Evolutionary conservation across 2,797 vertebrate genomes (phyloP), one percentile per base, ranked within the genome.

Genomic region (Rhinichthys osculus): DNA sequence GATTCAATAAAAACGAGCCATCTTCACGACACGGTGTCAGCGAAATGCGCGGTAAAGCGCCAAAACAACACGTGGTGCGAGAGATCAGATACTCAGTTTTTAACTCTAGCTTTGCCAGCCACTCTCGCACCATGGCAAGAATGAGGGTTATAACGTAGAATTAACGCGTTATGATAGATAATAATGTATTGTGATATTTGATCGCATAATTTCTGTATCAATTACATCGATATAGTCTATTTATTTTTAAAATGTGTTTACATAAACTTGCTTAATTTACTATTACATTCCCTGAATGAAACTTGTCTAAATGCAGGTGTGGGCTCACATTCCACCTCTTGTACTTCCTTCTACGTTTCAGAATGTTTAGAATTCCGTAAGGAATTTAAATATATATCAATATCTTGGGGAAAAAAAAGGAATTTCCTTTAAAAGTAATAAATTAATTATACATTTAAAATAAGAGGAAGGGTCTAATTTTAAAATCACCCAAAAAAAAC

Each of bases 21-120:
- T 70, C n/a, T 7, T 11, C 17, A 13, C 9, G 11, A 67, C 40
- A 50, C 10, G 50, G 7, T 70, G 19, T 42, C 64, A 78, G 50
- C 33, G 62, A 57, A 42, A 78, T 30, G 71, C 35, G 59, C 35
- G 59, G n/a, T 40, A 19, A 77, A 69, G 72, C 64, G 74, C 64
- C 83, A 78, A 78, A 84, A 84, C 82, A 78, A 71, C 83, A 84
- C 74, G 83, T 84, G 83, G 35, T 78, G 27, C 33, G 74, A 67
- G 64, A 54, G 38, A 59, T 35, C 50, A 2, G 33, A 77, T 1
- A 2, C 81, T 11, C 19, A 4, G 64, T 4, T 27, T 35, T 13
- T 10, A 47, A 73, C 54, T 62, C 82, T 76, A 76, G 72, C 59
- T 3, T 27, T 76, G 59, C 71, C 72, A 52, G 59, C 57, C 72